Conservation (phyloP, 2,888 invertebrate genomes). For the Cetonia aurata region DNA sequence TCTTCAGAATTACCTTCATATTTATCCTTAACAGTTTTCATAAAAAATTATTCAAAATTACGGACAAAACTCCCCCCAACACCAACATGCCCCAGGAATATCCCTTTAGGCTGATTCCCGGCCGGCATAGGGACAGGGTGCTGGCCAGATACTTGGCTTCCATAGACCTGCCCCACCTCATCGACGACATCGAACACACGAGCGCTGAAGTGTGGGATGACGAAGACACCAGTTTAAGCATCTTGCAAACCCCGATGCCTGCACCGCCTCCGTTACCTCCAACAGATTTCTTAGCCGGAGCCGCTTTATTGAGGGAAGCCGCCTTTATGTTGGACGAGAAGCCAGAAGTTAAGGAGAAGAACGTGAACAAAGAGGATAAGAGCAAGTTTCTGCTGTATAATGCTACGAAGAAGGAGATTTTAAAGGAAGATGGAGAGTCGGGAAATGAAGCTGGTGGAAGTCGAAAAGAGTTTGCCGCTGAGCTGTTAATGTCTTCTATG, state of each 20-base stretch:
- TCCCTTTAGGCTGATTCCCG: constrained; percentile 43
- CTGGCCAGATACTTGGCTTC: constrained; percentile 44
- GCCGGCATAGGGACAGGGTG: constrained; percentile 44
- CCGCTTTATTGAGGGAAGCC: constrained; percentile 42
- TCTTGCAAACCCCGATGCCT: constrained; percentile 40
- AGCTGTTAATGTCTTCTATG: constrained; percentile 39
- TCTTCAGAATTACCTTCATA: too few species aligned
- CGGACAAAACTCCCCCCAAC: constrained; percentile 33
- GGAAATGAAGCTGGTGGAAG: constrained; percentile 21
- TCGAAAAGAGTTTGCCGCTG: constrained; percentile 37
- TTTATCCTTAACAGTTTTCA: too few species aligned
- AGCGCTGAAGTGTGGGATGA: constrained; percentile 45
- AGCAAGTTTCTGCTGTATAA: constrained; percentile 43
- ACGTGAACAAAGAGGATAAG: constrained; percentile 17
- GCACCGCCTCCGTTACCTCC: constrained; percentile 45
- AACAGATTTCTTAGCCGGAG: constrained; percentile 42
- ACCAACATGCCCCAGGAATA: constrained; percentile 45
- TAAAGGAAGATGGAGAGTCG: constrained; percentile 36
- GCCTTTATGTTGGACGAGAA: constrained; percentile 45
- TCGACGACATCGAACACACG: constrained; percentile 46
- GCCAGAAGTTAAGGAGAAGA: constrained; percentile 39
- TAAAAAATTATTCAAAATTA: constrained; percentile 32
- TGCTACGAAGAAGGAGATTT: constrained; percentile 41
- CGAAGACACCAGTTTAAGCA: constrained; percentile 41
- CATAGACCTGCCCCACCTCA: constrained; percentile 44